Evolutionary conservation across 2,888 invertebrate genomes (phyloP).

Genomic region (Xylota segnis): DNA sequence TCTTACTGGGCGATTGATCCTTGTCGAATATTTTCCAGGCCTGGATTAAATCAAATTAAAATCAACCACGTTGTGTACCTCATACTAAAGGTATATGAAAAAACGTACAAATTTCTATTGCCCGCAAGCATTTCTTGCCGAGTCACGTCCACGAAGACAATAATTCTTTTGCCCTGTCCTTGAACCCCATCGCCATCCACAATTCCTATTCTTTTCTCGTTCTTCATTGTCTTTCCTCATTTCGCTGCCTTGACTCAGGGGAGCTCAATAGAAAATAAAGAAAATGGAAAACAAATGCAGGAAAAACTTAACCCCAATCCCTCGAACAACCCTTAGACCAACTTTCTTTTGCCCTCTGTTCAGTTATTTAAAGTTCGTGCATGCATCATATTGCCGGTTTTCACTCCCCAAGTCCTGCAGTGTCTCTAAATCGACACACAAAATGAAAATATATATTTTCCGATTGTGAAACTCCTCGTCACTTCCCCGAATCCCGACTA

Average conservation of each 20-base stretch:
- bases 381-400: constrained; percentile 44
- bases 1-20: neutral
- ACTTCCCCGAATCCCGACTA: constrained; percentile 12
- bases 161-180: constrained; percentile 67
- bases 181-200: constrained; percentile 58
- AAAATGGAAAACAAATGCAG: constrained; percentile 29
- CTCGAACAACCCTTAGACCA: constrained; percentile 46
- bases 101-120: constrained; percentile 29
- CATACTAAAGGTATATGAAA: neutral
- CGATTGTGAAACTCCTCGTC: constrained; percentile 56
- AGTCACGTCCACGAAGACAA: constrained; percentile 62
- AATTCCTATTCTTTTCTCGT: constrained; percentile 34
- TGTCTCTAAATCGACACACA: constrained; percentile 51
- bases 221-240: constrained; percentile 19
- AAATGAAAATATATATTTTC: constrained; percentile 52
- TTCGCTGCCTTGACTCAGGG: constrained; percentile 17
- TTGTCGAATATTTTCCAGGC: neutral
- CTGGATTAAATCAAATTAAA: neutral
- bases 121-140: constrained; percentile 26
- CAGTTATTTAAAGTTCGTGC: constrained; percentile 55
- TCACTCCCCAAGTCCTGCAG: neutral
- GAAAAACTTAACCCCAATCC: constrained; percentile 49
- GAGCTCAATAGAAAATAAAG: neutral
- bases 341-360: constrained; percentile 43
- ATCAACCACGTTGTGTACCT: neutral